A percentile compares a stretch with the other conserved stretches of the same genome.
These are phyloP conservation scores for Rhinolophus ferrumequinum DNA, from an alignment of 2,113 vertebrate species.

Conservation along the genomic window DNA sequence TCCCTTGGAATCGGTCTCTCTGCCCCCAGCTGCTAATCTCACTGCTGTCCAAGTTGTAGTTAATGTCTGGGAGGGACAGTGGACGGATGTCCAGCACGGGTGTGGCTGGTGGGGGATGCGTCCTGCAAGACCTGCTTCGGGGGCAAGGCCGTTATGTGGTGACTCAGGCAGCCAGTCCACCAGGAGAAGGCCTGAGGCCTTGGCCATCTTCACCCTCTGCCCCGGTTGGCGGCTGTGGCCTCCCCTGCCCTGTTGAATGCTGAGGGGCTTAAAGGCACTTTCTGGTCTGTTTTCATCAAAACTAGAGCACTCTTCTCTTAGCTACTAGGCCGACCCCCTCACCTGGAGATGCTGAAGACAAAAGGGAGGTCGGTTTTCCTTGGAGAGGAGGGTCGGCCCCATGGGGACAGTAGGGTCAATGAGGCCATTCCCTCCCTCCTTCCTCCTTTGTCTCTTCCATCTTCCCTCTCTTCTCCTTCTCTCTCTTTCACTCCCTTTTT, in stretches of 20 bases:
- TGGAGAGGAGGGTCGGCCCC: neutral
- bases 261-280: neutral
- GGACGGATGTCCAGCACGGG: neutral
- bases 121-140: too few species aligned
- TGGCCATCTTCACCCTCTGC: neutral
- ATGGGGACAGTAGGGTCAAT: rapidly evolving
- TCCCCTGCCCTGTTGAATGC: neutral
- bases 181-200: neutral
- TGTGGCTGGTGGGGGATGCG: neutral
- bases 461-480: too few species aligned
- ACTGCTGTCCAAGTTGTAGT: neutral
- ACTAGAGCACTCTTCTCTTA: neutral
- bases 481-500: too few species aligned
- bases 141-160: too few species aligned
- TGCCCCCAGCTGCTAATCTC: neutral
- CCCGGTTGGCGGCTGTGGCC: neutral
- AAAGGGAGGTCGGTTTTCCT: neutral
- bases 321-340: neutral
- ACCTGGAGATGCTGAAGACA: neutral
- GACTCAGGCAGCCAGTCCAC: too few species aligned
- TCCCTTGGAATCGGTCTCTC: neutral
- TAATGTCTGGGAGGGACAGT: neutral
- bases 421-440: too few species aligned
- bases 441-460: too few species aligned
- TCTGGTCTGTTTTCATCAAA: neutral